Percentiles rank a stretch among this genome's conserved stretches.
Evolutionary conservation across 2,113 vertebrate species (phyloP).

Genomic region (Helogale parvula): DNA sequence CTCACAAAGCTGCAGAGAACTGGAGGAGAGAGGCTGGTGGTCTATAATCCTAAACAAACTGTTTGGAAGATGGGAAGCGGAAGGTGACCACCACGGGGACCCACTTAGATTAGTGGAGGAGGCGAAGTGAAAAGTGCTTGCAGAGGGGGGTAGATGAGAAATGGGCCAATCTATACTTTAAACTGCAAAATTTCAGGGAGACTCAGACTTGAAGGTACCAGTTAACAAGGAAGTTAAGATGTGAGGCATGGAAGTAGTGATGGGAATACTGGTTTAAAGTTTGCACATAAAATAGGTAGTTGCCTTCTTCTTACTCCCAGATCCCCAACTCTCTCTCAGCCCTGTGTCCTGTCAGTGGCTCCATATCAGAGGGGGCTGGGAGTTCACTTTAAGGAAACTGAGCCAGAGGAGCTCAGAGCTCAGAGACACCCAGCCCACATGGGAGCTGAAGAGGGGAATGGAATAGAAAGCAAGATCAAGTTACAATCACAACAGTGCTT

Average conservation of each 20-base stretch:
- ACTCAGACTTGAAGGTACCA: neutral
- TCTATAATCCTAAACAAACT: neutral
- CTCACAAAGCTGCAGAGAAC: neutral
- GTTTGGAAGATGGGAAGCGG: neutral
- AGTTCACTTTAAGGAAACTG: neutral
- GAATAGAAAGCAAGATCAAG: neutral
- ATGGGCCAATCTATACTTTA: neutral
- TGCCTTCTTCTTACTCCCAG: neutral
- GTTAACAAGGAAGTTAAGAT: neutral
- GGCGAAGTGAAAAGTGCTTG: rapidly evolving
- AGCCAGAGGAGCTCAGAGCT: neutral
- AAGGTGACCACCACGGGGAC: neutral
- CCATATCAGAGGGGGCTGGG: neutral
- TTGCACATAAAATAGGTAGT: neutral
- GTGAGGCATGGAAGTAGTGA: neutral
- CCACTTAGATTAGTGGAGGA: neutral
- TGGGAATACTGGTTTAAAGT: neutral
- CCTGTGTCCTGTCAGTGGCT: neutral
- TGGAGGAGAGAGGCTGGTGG: neutral
- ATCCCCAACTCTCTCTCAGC: neutral
- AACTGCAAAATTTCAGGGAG: neutral
- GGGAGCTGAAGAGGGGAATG: neutral
- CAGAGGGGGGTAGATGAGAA: neutral
- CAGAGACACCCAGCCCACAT: too few species aligned
- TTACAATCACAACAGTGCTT: neutral